Evolutionary conservation across 2,888 invertebrate species (phyloP).

Genomic region (Octodonta nipae): DNA sequence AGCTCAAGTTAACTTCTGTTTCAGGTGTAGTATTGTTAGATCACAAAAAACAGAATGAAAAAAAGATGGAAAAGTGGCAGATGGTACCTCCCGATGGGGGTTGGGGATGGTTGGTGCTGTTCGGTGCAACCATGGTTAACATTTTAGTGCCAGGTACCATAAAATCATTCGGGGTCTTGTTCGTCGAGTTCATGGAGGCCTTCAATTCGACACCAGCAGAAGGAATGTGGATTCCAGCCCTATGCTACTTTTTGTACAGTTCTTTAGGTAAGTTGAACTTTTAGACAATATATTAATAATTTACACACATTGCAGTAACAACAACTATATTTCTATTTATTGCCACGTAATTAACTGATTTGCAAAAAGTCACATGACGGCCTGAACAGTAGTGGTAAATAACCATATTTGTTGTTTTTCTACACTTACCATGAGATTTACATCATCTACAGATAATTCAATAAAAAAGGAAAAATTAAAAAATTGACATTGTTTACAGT

Average conservation of each 20-base stretch:
- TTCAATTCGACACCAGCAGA: conserved; percentile 60
- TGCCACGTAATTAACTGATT: too few species aligned
- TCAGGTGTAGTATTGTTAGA: conserved; percentile 27
- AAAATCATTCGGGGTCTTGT: conserved; percentile 75
- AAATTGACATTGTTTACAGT: too few species aligned
- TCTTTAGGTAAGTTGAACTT: conserved; percentile 58
- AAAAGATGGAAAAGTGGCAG: conserved; percentile 45
- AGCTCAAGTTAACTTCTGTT: conserved; percentile 5
- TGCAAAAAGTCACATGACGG: too few species aligned
- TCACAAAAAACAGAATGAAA: conserved; percentile 24
- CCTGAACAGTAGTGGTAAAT: too few species aligned
- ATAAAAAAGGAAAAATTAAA: too few species aligned
- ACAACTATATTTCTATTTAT: too few species aligned
- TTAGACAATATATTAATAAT: too few species aligned
- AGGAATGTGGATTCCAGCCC: conserved; percentile 72
- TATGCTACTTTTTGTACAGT: conserved; percentile 79
- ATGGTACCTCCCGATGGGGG: conserved; percentile 72
- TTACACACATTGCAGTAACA: too few species aligned
- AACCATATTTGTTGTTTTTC: too few species aligned
- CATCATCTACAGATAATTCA: too few species aligned
- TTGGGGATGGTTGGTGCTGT: conserved; percentile 69
- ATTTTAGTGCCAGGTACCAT: conserved; percentile 75
- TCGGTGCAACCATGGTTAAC: conserved; percentile 68
- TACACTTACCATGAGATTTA: too few species aligned
- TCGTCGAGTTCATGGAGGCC: conserved; percentile 68